A percentile compares a stretch with the other conserved stretches of the same genome.
These are phyloP conservation scores for Ptyas mucosa DNA, from an alignment of 2,113 vertebrate genomes.

Conservation along the genomic window DNA sequence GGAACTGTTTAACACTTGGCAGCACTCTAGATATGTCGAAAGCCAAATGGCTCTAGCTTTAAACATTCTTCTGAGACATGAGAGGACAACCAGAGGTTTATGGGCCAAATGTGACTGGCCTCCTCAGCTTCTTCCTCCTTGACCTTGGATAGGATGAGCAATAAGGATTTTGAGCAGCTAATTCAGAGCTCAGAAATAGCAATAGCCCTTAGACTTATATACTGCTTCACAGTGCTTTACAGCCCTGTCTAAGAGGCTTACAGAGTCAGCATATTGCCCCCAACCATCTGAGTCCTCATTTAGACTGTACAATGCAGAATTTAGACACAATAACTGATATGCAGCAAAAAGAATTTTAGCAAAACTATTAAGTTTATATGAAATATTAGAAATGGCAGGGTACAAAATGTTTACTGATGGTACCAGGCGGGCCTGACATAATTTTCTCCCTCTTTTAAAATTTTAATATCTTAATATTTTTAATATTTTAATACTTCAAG, in stretches of 20 bases:
- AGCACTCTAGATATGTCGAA: not conserved
- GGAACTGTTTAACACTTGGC: not conserved
- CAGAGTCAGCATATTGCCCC: too few relatives aligned
- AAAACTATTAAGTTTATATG: not conserved
- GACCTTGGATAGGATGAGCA: not conserved
- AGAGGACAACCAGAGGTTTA: not conserved
- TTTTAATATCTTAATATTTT: too few relatives aligned
- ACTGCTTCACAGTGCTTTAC: too few relatives aligned
- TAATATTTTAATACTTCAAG: too few relatives aligned
- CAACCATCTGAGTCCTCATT: too few relatives aligned
- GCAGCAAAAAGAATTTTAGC: not conserved
- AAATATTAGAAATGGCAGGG: not conserved
- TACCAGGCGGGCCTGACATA: too few relatives aligned
- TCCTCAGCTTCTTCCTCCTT: not conserved
- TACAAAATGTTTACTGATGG: not conserved
- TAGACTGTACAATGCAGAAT: not conserved
- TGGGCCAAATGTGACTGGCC: not conserved
- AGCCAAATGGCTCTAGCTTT: not conserved
- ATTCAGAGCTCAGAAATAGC: not conserved
- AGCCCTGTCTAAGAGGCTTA: too few relatives aligned
- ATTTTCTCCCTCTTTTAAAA: too few relatives aligned
- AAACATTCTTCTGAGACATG: not conserved
- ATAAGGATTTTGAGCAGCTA: not conserved
- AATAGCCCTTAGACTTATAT: too few relatives aligned
- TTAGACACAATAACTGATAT: not conserved